Evolutionary conservation across 2,113 vertebrate species (phyloP), one percentile per base, ranked within the genome.

Genomic region (Myrmecophaga tridactyla): DNA sequence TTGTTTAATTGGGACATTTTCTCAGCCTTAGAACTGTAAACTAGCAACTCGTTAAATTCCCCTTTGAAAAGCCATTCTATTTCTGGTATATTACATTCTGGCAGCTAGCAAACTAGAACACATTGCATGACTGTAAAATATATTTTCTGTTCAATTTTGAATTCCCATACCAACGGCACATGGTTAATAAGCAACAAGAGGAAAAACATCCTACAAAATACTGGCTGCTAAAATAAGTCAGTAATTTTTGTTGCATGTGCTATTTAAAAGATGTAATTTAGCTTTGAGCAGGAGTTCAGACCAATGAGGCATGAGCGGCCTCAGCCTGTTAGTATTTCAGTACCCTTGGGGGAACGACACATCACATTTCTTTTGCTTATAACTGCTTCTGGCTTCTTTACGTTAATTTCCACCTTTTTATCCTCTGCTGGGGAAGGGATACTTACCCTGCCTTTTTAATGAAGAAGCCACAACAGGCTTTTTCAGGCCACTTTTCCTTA

Each of bases 401-500:
- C 13, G 77, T 78, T 53, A 84, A 36, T 75, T 88, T 53, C 34
- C 23, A 92, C 23, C 41, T 41, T 7, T 56, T 53, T 36, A 75
- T 18, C 51, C 62, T 91, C n/a, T 77, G 34, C 39, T 60, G 51
- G 36, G 31, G 69, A 39, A 89, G 62, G 6, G 17, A 90, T 20
- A 89, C 96, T 97, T 93, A 99, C 98, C 96, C 89, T 98, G 98
- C 91, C 98, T 98, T 89, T 98, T 98, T 20, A 98, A 76, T 0
- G 98, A 97, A 46, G 98, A 96, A 15, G 97, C 36, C 0, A 96
- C 94, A 0, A 98, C 41, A 0, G 96, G 93, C 67, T 98, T 98
- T 96, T 98, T 99, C 82, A 97, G 89, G 85, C 97, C 91, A 58
- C 89, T 96, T 94, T 98, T 98, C 97, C 98, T 97, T 95, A 98